phyloP scores from a whole-genome alignment of 2,888 invertebrate species.

The Cryptops parisi region DNA sequence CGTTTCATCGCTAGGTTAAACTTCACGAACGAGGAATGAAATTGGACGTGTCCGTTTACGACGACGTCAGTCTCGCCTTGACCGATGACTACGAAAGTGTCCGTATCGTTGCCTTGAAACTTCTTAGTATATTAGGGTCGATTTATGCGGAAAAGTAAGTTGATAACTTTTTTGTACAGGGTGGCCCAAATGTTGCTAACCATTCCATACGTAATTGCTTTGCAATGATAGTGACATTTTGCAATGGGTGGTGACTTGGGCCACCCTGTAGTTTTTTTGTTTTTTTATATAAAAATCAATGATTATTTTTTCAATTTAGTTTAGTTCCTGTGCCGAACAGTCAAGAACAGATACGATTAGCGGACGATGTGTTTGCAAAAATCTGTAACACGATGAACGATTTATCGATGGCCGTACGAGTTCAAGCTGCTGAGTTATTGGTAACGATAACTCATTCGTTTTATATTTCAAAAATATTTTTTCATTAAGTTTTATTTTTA shows the following conservation, averaged over 20 bases:
- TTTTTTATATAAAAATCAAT: no score
- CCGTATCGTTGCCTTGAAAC: constrained; percentile 63
- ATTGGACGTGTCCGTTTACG: constrained; percentile 52
- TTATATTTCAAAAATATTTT: constrained; percentile 1
- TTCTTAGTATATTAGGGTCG: constrained; percentile 72
- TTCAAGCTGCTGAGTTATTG: constrained; percentile 65
- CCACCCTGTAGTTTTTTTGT: no score
- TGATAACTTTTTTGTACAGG: no score
- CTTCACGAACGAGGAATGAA: constrained; percentile 67
- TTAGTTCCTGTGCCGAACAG: constrained; percentile 53
- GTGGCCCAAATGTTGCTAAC: no score
- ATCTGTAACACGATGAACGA: constrained; percentile 89
- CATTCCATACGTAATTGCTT: no score
- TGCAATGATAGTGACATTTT: no score
- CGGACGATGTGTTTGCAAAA: constrained; percentile 92
- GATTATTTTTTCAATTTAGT: constrained; percentile 37
- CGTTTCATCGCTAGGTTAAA: constrained; percentile 33
- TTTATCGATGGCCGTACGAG: constrained; percentile 72
- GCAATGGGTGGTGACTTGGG: no score
- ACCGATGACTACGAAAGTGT: constrained; percentile 91
- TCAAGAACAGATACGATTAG: constrained; percentile 70
- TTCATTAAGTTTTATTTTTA: neutral
- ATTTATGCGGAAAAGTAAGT: constrained; percentile 82
- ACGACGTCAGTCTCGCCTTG: constrained; percentile 55
- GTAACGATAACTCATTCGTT: constrained; percentile 7